Base-by-base conservation (phyloP, 2,113 vertebrate species). In the Pao palembangensis region DNA sequence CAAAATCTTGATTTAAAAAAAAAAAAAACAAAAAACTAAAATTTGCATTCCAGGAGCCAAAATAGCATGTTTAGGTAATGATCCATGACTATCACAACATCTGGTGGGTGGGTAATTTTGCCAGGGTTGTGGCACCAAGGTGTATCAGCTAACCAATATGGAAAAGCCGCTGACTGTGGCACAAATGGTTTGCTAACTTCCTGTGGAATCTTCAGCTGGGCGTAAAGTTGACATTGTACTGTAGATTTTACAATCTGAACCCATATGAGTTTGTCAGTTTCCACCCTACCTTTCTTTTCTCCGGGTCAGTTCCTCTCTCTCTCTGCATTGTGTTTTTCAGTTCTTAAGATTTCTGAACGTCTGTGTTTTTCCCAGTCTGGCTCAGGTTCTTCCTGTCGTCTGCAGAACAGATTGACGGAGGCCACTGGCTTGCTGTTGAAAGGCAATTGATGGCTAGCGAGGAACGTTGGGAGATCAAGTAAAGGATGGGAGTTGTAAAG, bases 331-430 rank as follows among this genome's bases (percentile, higher is more conserved):
- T 52, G 21, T 76, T 72, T 75, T 54, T 71, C 61, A 50, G 4
- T 61, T 38, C 61, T 72, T 71, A 4, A 49, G 60, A 70, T 62
- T 67, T 67, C 57, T 25, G 71, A 70, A 73, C 53, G 62, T 64
- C 58, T 61, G 44, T 31, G 42, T 63, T 58, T 17, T 8, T 67
- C 62, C 51, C 31, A 16, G 18, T 13, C 57, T 17, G 38, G 60
- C 63, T 65, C 18, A 8, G 46, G 18, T 50, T 59, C 58, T 60
- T 68, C 67, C 78, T 38, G 47, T 77, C 25, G 17, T 78, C 84
- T 85, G 84, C 8, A 53, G 72, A 85, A 88, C 64, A 74, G 66
- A 83, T 86, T 71, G 76, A 47, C 61, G 64, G 58, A 63, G 73
- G 53, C 80, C 57, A 67, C 71, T 86, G 86, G 86, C 84, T 82